These are phyloP conservation scores for Thalassophryne amazonica DNA, from an alignment of 2,797 vertebrate genomes.

Conservation along the genomic window DNA sequence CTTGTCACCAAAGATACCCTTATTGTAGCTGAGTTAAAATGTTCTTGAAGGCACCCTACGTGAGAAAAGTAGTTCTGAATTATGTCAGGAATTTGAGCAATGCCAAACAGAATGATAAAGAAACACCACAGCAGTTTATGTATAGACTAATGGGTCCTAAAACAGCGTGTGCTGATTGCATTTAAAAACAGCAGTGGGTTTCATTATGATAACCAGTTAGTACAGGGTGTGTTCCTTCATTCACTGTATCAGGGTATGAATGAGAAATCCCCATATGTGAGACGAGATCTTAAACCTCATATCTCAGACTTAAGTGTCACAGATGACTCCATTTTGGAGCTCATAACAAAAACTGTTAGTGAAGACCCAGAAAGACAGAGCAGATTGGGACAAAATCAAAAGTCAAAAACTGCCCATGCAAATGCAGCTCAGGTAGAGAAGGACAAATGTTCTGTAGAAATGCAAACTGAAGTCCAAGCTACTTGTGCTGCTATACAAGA, in stretches of 20 bases:
- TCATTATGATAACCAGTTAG: slow-evolving; percentile 18
- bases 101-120: slow-evolving; percentile 22
- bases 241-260: slow-evolving; percentile 22
- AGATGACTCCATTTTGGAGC: slow-evolving; percentile 7
- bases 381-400: not conserved
- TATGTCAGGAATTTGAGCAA: slow-evolving; percentile 38
- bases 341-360: slow-evolving; percentile 8
- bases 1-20: too few relatives aligned
- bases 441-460: too few relatives aligned
- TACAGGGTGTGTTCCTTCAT: slow-evolving; percentile 32
- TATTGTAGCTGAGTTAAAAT: slow-evolving; percentile 21
- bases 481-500: slow-evolving; percentile 12
- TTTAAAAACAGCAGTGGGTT: slow-evolving; percentile 22
- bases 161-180: slow-evolving; percentile 20
- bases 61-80: slow-evolving; percentile 31
- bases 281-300: slow-evolving; percentile 15
- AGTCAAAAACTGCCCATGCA: not conserved
- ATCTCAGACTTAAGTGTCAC: slow-evolving; percentile 1
- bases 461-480: slow-evolving; percentile 4
- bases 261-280: slow-evolving; percentile 16
- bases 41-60: slow-evolving; percentile 7
- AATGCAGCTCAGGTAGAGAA: slow-evolving; percentile 8
- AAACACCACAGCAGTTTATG: slow-evolving; percentile 22
- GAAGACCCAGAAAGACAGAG: slow-evolving; percentile 7
- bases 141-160: slow-evolving; percentile 21